Evolutionary conservation across 2,797 vertebrate genomes (phyloP).

Genomic region (Enteromius viviparus): DNA sequence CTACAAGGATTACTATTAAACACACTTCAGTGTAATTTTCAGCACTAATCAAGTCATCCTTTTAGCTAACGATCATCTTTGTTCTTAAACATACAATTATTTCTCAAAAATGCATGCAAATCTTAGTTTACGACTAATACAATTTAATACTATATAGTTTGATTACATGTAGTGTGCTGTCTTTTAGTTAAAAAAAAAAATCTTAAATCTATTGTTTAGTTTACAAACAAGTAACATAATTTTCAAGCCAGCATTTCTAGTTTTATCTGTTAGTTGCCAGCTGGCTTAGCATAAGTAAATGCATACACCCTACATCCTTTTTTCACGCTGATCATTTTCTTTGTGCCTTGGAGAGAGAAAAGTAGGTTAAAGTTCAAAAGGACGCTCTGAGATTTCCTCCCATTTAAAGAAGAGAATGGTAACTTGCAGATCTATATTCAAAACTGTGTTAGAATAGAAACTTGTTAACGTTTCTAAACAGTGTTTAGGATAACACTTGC

Average conservation of each 20-base stretch:
- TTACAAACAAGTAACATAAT: not conserved
- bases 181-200: not conserved
- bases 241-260: not conserved
- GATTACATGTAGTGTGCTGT: not conserved
- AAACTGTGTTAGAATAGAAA: conserved; percentile 61
- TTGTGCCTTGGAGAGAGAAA: conserved; percentile 48
- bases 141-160: not conserved
- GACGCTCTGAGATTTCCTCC: not conserved
- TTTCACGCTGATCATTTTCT: conserved; percentile 12
- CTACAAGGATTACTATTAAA: not conserved
- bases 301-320: not conserved
- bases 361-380: conserved; percentile 75
- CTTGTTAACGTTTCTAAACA: conserved; percentile 47
- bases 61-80: not conserved
- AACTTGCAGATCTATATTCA: not conserved
- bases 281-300: not conserved
- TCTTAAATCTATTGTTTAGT: not conserved
- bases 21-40: not conserved
- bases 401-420: not conserved
- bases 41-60: not conserved
- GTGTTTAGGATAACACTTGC: conserved; percentile 33
- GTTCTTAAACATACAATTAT: too few relatives aligned
- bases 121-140: not conserved
- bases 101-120: not conserved
- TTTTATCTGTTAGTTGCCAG: not conserved